These are phyloP conservation scores for Rhadinocentrus ornatus DNA, from an alignment of 2,797 vertebrate genomes.

Conservation along the genomic window DNA sequence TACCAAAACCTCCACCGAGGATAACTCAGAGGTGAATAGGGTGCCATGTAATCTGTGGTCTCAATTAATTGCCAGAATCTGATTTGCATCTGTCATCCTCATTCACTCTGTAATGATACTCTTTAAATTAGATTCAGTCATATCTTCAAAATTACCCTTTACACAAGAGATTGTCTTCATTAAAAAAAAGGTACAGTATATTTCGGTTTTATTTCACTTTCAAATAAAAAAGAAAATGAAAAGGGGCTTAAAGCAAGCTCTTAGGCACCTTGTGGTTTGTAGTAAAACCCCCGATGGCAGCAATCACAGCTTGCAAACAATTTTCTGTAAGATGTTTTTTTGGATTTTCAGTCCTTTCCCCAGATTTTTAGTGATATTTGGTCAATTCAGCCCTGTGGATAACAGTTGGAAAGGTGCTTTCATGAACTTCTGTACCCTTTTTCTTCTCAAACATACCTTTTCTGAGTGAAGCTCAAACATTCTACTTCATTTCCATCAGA, in stretches of 20 bases:
- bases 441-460: neutral
- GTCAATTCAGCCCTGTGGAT: neutral
- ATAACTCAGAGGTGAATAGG: neutral
- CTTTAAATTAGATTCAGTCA: neutral
- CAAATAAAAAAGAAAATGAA: neutral
- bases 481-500: neutral
- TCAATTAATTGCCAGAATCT: neutral
- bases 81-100: neutral
- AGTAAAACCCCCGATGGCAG: neutral
- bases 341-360: neutral
- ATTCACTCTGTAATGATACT: neutral
- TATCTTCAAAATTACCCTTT: neutral
- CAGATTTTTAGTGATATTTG: neutral
- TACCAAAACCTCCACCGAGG: neutral
- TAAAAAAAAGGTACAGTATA: no score
- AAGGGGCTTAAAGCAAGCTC: neutral
- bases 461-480: neutral
- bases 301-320: neutral
- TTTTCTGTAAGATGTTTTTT: neutral
- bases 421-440: neutral
- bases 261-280: neutral
- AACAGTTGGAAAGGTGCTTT: neutral
- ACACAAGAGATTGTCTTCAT: neutral
- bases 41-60: neutral
- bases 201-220: neutral